A percentile compares a stretch with the other conserved stretches of the same genome.
Conservation (phyloP, 2,797 vertebrate species). For the Alexandromys oeconomus region DNA sequence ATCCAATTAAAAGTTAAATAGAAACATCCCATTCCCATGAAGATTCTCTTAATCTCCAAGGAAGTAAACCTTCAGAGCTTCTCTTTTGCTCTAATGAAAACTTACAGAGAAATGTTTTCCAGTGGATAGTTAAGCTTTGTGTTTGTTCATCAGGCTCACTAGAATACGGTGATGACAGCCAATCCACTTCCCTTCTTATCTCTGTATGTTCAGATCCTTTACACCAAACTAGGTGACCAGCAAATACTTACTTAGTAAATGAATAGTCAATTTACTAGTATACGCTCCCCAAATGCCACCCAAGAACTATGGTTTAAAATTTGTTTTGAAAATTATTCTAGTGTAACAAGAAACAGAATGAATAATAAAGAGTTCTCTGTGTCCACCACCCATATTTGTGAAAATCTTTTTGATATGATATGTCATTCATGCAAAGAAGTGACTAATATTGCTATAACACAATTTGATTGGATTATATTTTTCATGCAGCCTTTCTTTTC, state of each 20-base stretch:
- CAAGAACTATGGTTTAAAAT: neutral
- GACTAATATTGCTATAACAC: neutral
- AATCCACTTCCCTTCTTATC: neutral
- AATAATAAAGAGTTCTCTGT: neutral
- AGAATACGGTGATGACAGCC: neutral
- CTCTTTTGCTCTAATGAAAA: neutral
- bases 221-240: neutral
- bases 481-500: neutral
- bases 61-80: neutral
- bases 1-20: slow-evolving; percentile 33
- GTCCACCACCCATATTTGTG: neutral
- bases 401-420: neutral
- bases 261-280: neutral
- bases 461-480: neutral
- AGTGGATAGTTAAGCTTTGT: neutral
- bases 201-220: neutral
- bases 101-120: fast-evolving
- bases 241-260: neutral
- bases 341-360: neutral
- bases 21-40: neutral
- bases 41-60: neutral
- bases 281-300: neutral
- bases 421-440: neutral
- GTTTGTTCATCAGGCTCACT: neutral
- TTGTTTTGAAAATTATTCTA: neutral